phyloP scores from a whole-genome alignment of 2,888 invertebrate species.

The Tribolium freemani region DNA sequence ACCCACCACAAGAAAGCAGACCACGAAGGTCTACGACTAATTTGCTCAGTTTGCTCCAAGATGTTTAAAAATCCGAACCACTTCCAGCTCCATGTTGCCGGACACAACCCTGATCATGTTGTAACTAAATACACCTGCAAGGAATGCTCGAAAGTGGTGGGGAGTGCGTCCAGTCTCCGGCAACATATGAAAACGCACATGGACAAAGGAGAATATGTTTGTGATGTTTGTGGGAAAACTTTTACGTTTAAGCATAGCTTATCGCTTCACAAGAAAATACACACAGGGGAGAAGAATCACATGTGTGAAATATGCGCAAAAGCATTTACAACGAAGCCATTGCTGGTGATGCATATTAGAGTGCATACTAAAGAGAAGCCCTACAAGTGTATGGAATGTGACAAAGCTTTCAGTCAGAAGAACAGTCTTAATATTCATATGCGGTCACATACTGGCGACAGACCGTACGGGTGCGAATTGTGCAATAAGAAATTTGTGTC shows the following conservation, averaged over 20 bases:
- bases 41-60: background rate
- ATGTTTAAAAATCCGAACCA: background rate
- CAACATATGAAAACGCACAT: background rate
- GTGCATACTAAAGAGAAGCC: constrained; percentile 34
- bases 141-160: background rate
- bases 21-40: background rate
- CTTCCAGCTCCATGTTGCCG: background rate
- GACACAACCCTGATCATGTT: background rate
- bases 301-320: constrained; percentile 61
- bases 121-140: background rate
- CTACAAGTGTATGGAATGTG: constrained; percentile 51
- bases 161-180: background rate
- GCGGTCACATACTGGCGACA: constrained; percentile 50
- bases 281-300: constrained; percentile 57
- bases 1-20: background rate
- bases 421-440: constrained; percentile 55
- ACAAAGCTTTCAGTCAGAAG: constrained; percentile 57
- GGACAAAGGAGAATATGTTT: constrained; percentile 7
- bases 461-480: constrained; percentile 43
- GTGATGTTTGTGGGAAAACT: constrained; percentile 58
- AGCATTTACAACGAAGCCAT: constrained; percentile 51
- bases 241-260: constrained; percentile 51
- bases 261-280: constrained; percentile 54
- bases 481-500: constrained; percentile 50
- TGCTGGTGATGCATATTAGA: constrained; percentile 53